Evolutionary conservation across 2,797 vertebrate species (phyloP).

Genomic region (Periophthalmus magnuspinnatus): DNA sequence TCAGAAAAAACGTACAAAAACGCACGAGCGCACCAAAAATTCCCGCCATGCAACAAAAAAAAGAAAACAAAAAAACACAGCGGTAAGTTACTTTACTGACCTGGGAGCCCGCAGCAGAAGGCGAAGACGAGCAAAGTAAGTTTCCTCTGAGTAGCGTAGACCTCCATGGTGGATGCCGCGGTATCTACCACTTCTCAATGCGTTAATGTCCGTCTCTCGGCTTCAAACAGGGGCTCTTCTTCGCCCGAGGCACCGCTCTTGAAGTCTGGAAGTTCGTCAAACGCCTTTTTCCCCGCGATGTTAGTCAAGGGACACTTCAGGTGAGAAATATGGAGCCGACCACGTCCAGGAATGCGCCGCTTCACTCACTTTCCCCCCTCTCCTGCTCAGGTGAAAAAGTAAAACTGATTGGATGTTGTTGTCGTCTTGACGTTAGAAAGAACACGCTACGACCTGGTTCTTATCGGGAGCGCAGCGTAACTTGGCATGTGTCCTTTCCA

Average conservation of each 20-base stretch:
- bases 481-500: slow-evolving; percentile 47
- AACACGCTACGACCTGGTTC: not conserved
- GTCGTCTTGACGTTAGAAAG: slow-evolving; percentile 11
- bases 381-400: slow-evolving; percentile 11
- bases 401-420: slow-evolving; percentile 7
- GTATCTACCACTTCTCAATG: slow-evolving; percentile 9
- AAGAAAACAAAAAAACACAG: not conserved
- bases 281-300: not conserved
- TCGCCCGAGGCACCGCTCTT: slow-evolving; percentile 34
- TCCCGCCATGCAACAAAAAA: not conserved
- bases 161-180: slow-evolving; percentile 65
- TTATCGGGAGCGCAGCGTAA: slow-evolving; percentile 26
- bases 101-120: slow-evolving; percentile 66
- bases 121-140: slow-evolving; percentile 65
- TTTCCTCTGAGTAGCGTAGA: slow-evolving; percentile 62
- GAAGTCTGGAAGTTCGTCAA: slow-evolving; percentile 34
- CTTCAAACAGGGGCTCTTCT: slow-evolving; percentile 27
- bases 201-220: slow-evolving; percentile 25
- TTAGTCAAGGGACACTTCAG: slow-evolving; percentile 45
- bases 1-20: not conserved
- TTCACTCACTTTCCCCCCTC: slow-evolving; percentile 21
- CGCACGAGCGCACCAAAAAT: not conserved
- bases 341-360: slow-evolving; percentile 11
- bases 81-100: slow-evolving; percentile 51
- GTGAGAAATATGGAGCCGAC: slow-evolving; percentile 36